Evolutionary conservation across 2,797 vertebrate genomes (phyloP).

Genomic region (Coregonus suidteri): DNA sequence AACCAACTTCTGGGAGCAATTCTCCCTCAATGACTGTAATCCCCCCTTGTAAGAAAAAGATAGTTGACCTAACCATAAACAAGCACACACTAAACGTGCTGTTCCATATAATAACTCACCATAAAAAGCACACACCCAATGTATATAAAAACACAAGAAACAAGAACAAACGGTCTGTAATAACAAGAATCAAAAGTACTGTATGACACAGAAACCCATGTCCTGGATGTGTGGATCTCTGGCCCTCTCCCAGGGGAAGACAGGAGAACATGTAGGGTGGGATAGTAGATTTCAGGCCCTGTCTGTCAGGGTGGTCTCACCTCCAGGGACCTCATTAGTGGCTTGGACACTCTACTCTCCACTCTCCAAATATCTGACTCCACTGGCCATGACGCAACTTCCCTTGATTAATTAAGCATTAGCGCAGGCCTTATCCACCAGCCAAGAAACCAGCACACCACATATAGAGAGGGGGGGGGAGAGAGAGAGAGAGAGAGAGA

Average conservation of each 20-base stretch:
- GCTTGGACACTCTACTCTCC: not conserved
- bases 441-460: not conserved
- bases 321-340: not conserved
- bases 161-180: not conserved
- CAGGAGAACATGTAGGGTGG: not conserved
- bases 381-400: not conserved
- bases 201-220: not conserved
- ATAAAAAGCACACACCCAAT: too few species aligned
- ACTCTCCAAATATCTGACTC: not conserved
- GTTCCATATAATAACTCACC: too few species aligned
- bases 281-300: not conserved
- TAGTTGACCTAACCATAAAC: too few species aligned
- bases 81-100: too few species aligned
- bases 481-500: not conserved
- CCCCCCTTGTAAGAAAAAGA: too few species aligned
- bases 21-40: not conserved
- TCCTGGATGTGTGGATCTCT: not conserved
- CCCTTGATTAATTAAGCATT: not conserved
- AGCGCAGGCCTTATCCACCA: not conserved
- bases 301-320: not conserved
- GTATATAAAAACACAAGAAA: too few species aligned
- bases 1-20: not conserved
- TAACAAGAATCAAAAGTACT: not conserved
- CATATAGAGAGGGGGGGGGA: not conserved
- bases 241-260: not conserved